A percentile compares a stretch with the other conserved stretches of the same genome.
These are phyloP conservation scores for Girardinichthys multiradiatus DNA, from an alignment of 2,113 vertebrate species.

Conservation along the genomic window DNA sequence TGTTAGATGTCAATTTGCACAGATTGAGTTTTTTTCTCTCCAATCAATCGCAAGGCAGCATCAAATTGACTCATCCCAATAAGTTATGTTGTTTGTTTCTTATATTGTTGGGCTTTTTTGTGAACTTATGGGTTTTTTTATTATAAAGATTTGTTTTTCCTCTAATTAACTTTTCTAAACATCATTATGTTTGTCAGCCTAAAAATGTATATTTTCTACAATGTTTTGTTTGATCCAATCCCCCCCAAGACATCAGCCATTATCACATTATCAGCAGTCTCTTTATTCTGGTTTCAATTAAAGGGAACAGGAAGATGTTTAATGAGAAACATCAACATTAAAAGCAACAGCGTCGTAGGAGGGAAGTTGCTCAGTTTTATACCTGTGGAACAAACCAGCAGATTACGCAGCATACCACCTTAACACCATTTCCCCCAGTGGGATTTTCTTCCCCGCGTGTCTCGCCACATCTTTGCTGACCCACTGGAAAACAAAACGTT, in stretches of 20 bases:
- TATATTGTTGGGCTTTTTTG: neutral
- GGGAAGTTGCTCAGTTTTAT: neutral
- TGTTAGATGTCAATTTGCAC: too few relatives aligned
- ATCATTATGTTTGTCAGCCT: neutral
- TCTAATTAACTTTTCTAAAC: neutral
- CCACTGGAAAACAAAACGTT: neutral
- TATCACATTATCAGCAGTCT: neutral
- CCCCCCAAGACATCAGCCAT: neutral
- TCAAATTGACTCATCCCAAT: neutral
- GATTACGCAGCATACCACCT: neutral
- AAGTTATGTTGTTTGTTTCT: too few relatives aligned
- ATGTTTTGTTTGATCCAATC: neutral
- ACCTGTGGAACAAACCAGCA: neutral
- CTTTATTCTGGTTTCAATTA: neutral
- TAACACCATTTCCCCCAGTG: neutral
- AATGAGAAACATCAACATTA: conserved; percentile 7
- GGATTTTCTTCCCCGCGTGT: neutral
- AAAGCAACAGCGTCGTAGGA: conserved; percentile 5
- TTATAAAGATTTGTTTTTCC: neutral
- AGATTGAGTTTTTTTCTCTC: too few relatives aligned
- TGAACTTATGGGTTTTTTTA: neutral
- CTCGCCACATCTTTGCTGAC: neutral
- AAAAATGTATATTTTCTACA: neutral
- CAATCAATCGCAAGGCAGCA: neutral
- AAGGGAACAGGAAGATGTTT: neutral